Base-by-base conservation (phyloP, 2,797 vertebrate genomes). In the Mus spretus region DNA sequence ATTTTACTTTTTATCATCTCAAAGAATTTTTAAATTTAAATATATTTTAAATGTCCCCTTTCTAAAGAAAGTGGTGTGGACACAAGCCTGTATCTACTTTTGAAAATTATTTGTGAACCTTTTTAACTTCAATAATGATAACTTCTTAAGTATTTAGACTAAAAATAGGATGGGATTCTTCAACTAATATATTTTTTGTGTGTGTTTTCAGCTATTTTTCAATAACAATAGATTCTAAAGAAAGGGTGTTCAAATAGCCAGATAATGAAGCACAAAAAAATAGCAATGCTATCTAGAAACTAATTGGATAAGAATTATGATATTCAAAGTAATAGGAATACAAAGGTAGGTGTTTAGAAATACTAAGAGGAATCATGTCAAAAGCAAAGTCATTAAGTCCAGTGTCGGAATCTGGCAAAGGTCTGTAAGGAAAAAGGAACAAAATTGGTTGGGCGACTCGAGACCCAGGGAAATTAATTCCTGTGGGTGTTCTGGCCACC, bases 311-410 rank as follows among this genome's bases (percentile, higher is more conserved):
- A 91, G 86, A 92, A 85, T 89, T 20, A 77, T 84, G 24, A 2
- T 93, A 61, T 88, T 93, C 40, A 88, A 93, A 97, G 95, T 90
- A 96, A 92, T 67, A 65, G n/a, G 22, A 90, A 94, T 74, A 82
- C 50, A 91, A 83, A 93, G 40, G 88, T 82, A 75, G 63, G 40
- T 26, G 78, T 55, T 75, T 81, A 61, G 55, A 10, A 94, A 91
- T 95, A 77, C 28, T 77, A 78, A 93, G 87, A 94, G 77, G 31
- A 93, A 95, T 77, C 79, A 82, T 84, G 75, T 94, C 83, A 75
- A 74, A 89, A 96, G 65, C 70, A 95, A 72, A 94, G 28, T 11
- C 22, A 1, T 96, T 80, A 90, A 72, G 63, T 59, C 80, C 24
- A 72, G n/a, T 55, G 10, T 93, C 86, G 92, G 91, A 91, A 95